Evolutionary conservation across 2,888 invertebrate species (phyloP).

Genomic region (Megastigmus dorsalis): DNA sequence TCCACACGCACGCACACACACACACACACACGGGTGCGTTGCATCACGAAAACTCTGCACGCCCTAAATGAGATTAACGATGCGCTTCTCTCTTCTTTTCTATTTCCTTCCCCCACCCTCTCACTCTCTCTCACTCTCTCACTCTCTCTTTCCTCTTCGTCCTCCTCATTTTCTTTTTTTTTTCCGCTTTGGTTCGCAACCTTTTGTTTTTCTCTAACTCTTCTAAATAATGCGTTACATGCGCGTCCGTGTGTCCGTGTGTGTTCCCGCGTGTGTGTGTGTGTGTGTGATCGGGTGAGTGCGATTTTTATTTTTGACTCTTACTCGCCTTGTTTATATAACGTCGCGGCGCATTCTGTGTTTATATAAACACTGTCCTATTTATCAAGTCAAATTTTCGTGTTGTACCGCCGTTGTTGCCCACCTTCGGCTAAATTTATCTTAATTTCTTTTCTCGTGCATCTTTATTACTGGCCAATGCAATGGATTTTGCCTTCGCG

Average conservation of each 20-base stretch:
- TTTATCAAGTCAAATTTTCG: conserved; percentile 44
- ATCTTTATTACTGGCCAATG: no score
- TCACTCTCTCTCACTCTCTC: no score
- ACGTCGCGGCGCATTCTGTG: conserved; percentile 11
- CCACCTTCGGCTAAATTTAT: no score
- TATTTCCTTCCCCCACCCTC: background rate
- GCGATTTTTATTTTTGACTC: conserved; percentile 49
- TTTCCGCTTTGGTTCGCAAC: background rate
- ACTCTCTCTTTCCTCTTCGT: background rate
- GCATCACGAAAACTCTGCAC: conserved; percentile 47
- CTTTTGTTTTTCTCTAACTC: background rate
- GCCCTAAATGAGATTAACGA: conserved; percentile 46
- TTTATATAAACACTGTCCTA: conserved; percentile 51
- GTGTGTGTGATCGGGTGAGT: background rate
- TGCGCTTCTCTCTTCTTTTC: conserved; percentile 20
- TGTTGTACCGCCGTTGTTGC: no score
- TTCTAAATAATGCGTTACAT: background rate
- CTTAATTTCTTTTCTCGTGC: no score
- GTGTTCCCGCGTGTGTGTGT: no score
- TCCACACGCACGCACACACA: no score
- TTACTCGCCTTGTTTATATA: conserved; percentile 39
- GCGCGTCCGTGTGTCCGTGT: no score
- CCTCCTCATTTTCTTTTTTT: background rate
- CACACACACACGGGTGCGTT: no score
- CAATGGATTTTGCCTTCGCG: no score